These are phyloP conservation scores for Hyla sarda DNA, from an alignment of 2,113 vertebrate species.

Conservation along the genomic window DNA sequence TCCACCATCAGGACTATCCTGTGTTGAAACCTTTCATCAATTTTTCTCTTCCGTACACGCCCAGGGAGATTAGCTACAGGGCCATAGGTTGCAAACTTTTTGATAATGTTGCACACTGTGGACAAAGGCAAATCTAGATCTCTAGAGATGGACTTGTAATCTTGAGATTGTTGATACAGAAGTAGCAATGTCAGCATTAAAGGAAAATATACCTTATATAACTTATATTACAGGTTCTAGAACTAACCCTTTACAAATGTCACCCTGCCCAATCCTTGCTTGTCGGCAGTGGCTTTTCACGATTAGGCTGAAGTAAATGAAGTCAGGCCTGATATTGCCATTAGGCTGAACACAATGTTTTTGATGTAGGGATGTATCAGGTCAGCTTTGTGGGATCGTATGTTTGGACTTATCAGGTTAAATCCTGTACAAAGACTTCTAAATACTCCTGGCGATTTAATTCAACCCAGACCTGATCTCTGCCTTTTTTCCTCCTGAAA, in stretches of 20 bases:
- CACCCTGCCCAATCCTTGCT: background rate
- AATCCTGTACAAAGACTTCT: constrained; percentile 1
- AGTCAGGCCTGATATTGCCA: background rate
- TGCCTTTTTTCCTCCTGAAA: background rate
- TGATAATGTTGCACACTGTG: too few species aligned
- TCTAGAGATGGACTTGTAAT: too few species aligned
- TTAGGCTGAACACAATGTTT: constrained; percentile 16
- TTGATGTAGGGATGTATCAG: constrained; percentile 15
- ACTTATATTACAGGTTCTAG: background rate
- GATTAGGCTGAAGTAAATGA: constrained; percentile 9
- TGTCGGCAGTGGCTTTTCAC: background rate
- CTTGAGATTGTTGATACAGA: too few species aligned
- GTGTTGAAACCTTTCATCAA: too few species aligned
- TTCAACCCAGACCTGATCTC: background rate
- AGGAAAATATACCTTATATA: too few species aligned
- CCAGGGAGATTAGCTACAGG: too few species aligned
- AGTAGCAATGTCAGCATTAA: too few species aligned
- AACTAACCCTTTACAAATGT: constrained; percentile 1
- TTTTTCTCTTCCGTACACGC: too few species aligned
- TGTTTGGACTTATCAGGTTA: constrained; percentile 15
- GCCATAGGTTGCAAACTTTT: too few species aligned
- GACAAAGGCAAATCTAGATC: too few species aligned
- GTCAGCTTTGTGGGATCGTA: constrained; percentile 2
- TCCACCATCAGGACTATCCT: too few species aligned
- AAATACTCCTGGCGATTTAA: constrained; percentile 21